A percentile compares a stretch with the other conserved stretches of the same genome.
Conservation (phyloP, 2,797 vertebrate genomes). For the Lagocephalus sceleratus region DNA sequence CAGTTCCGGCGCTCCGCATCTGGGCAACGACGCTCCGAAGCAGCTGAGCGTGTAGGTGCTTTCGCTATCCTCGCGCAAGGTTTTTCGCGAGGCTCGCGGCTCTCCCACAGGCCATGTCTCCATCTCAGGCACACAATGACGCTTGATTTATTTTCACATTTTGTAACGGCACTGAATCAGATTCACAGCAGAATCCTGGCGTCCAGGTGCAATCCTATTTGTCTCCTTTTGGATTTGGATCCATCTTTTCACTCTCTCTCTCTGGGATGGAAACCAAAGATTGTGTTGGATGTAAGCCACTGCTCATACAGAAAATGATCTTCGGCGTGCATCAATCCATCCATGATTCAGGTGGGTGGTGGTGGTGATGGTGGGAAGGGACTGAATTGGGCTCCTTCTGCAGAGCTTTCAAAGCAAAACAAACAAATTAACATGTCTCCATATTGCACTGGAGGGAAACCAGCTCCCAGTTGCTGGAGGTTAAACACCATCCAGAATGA, state of each 20-base stretch:
- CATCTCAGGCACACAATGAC: slow-evolving; percentile 52
- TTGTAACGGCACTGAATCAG: slow-evolving; percentile 59
- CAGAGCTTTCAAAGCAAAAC: slow-evolving; percentile 54
- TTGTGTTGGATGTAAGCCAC: slow-evolving; percentile 66
- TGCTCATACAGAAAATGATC: slow-evolving; percentile 69
- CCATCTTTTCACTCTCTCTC: slow-evolving; percentile 40
- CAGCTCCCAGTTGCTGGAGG: slow-evolving; percentile 17
- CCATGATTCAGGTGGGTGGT: slow-evolving; percentile 53
- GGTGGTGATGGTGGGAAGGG: slow-evolving; percentile 7
- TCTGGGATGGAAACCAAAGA: slow-evolving; percentile 70
- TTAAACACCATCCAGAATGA: slow-evolving; percentile 4
- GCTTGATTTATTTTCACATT: slow-evolving; percentile 65
- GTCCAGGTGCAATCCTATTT: slow-evolving; percentile 58
- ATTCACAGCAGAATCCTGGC: slow-evolving; percentile 56
- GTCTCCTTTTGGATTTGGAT: slow-evolving; percentile 61
- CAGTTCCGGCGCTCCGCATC: slow-evolving; percentile 38
- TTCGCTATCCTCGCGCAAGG: slow-evolving; percentile 47
- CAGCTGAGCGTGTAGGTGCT: slow-evolving; percentile 38
- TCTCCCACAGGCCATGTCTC: slow-evolving; percentile 50
- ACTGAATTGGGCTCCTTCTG: slow-evolving; percentile 49
- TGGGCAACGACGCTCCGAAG: slow-evolving; percentile 31
- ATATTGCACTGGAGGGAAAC: slow-evolving; percentile 22
- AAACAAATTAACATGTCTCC: slow-evolving; percentile 48
- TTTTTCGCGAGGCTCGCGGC: slow-evolving; percentile 39
- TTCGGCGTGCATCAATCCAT: slow-evolving; percentile 60